A percentile compares a stretch with the other conserved stretches of the same genome.
These are phyloP conservation scores for Oceanodroma tethys DNA, from an alignment of 2,113 vertebrate species.

Conservation along the genomic window DNA sequence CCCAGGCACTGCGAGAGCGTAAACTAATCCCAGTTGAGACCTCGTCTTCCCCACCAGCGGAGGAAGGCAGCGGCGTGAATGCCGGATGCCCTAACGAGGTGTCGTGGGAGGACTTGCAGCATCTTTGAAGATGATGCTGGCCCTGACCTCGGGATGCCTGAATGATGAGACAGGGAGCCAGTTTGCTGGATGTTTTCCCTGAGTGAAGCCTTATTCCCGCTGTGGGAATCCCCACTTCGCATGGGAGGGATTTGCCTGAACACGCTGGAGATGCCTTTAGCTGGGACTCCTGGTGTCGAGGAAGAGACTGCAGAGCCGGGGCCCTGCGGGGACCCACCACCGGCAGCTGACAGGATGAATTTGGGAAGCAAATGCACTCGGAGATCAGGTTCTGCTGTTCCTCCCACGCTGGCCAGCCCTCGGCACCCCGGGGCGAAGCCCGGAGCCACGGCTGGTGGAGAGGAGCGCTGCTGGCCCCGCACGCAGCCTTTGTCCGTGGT, in stretches of 20 bases:
- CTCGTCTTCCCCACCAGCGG: fast-evolving
- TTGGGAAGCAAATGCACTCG: neutral
- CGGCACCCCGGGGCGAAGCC: neutral
- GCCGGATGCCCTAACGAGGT: fast-evolving
- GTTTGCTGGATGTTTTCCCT: neutral
- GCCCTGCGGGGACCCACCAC: neutral
- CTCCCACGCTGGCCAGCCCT: neutral
- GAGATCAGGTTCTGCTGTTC: neutral
- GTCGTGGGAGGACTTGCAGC: neutral
- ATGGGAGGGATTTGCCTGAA: neutral
- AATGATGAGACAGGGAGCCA: neutral
- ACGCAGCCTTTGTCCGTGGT: neutral
- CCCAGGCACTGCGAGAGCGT: fast-evolving
- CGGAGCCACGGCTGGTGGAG: neutral
- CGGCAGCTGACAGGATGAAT: neutral
- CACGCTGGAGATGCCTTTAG: neutral
- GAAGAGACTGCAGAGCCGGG: neutral
- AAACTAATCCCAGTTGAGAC: no score
- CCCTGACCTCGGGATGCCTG: neutral
- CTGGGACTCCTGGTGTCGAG: neutral
- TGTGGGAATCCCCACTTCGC: neutral
- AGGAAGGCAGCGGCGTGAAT: neutral
- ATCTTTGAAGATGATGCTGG: neutral
- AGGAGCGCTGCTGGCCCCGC: neutral
- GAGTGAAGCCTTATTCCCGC: neutral